Base-by-base conservation (phyloP, 1,140 invertebrate genomes). In the Artemia franciscana region DNA sequence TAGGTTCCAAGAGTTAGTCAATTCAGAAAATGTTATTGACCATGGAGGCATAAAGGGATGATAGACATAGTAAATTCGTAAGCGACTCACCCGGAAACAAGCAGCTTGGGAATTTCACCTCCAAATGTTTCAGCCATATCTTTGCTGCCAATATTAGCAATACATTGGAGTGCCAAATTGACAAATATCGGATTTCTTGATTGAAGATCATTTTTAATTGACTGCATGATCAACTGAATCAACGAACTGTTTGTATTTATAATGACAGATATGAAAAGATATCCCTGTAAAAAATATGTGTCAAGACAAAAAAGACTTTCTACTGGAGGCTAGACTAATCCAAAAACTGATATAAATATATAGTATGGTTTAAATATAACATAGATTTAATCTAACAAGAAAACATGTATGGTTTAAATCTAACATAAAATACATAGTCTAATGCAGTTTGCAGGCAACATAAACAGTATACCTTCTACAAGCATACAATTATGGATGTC, bases 61-160 rank as follows among this genome's bases (percentile, higher is more conserved):
- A n/a, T n/a, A n/a, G n/a, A n/a, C n/a, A n/a, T n/a, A n/a, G n/a
- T n/a, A n/a, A n/a, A n/a, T n/a, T n/a, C n/a, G n/a, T n/a, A n/a
- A n/a, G n/a, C n/a, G n/a, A n/a, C 76, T 76, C 79, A 91, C 88
- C 89, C 92, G 63, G 94, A 97, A 23, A 98, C 92, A 59, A 99
- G 80, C 51, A 99, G 77, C 74, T 96, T 96, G 65, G 94, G 95
- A 73, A 99, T 96, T 73, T 98, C 95, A 68, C 86, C 87, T 27
- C 89, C 88, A 77, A 99, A 97, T 25, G 91, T 91, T 74, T 99
- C 95, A 21, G 93, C 94, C 96, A 99, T 99, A 73, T 99, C 96
- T 71, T 91, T 87, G 70, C 90, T 96, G 24, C 95, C 95, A 75
- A 99, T 98, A 75, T 99, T 99, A 15, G 96, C 94, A 70, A 99